phyloP scores from a whole-genome alignment of 92 coral and sea anemone genomes.

The Heteractis magnifica region DNA sequence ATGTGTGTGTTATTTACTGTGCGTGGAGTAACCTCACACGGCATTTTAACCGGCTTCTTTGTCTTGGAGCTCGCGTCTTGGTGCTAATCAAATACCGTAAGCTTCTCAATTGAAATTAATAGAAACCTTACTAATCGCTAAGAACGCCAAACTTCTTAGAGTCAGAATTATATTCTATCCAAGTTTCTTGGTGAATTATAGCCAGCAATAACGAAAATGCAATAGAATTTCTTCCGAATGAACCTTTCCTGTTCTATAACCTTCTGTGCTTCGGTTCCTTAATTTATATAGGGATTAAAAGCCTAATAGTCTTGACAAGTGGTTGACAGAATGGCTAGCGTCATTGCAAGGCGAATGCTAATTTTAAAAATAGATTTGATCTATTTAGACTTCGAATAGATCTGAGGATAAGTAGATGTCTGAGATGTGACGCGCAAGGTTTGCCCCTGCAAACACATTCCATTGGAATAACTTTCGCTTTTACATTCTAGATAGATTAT shows the following conservation, averaged over 20 bases:
- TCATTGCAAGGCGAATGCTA: conserved; percentile 4
- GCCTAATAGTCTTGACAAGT: conserved; percentile 8
- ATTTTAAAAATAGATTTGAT: conserved; percentile 17
- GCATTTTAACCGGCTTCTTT: conserved; percentile 36
- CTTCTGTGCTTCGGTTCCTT: background rate
- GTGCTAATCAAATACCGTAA: conserved; percentile 38
- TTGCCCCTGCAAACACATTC: conserved; percentile 33
- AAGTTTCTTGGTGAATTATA: background rate
- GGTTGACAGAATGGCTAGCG: background rate
- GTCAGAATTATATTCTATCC: background rate
- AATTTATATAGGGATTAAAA: conserved; percentile 14
- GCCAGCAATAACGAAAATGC: background rate
- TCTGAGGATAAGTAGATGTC: background rate
- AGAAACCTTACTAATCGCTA: background rate
- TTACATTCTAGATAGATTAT: background rate
- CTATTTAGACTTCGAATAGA: conserved; percentile 2
- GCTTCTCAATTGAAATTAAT: conserved; percentile 35
- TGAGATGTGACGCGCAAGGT: conserved; percentile 15
- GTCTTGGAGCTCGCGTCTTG: conserved; percentile 29
- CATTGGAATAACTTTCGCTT: background rate
- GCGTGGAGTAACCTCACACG: conserved; percentile 24
- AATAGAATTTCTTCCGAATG: background rate
- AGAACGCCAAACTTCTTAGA: background rate
- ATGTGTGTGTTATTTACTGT: conserved; percentile 25
- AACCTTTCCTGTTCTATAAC: background rate